phyloP scores from a whole-genome alignment of 1,140 invertebrate species.

The Spodoptera frugiperda region DNA sequence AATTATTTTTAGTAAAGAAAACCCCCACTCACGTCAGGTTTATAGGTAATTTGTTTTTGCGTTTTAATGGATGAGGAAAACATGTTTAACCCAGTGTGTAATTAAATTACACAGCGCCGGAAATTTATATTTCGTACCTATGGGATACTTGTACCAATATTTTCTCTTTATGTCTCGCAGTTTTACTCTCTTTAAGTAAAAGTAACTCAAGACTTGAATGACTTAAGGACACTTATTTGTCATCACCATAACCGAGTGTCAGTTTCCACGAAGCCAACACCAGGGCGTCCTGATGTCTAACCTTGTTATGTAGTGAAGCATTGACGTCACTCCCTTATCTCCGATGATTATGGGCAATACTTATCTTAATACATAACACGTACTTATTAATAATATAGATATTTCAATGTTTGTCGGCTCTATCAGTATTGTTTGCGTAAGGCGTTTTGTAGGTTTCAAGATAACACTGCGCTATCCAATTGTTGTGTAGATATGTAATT shows the following conservation, averaged over 20 bases:
- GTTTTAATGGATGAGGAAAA: slow-evolving; percentile 20
- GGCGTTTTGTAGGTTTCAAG: neutral
- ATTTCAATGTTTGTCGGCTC: neutral
- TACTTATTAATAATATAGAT: slow-evolving; percentile 17
- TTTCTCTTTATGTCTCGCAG: too few relatives aligned
- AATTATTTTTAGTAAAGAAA: slow-evolving; percentile 7
- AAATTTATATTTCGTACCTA: neutral
- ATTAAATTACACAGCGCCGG: neutral
- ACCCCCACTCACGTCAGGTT: neutral
- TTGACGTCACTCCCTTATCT: slow-evolving; percentile 43
- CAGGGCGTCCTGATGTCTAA: slow-evolving; percentile 38
- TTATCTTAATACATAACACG: slow-evolving; percentile 20
- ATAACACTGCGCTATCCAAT: neutral
- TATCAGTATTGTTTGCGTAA: slow-evolving; percentile 6
- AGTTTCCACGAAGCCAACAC: neutral
- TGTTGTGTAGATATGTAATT: neutral
- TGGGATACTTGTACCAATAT: too few relatives aligned
- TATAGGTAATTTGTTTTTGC: slow-evolving; percentile 15
- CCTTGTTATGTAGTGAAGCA: slow-evolving; percentile 17
- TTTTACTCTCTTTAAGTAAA: too few relatives aligned
- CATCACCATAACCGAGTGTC: neutral
- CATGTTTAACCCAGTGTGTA: neutral
- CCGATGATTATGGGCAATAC: slow-evolving; percentile 1
- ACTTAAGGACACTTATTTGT: neutral
- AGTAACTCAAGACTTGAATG: too few relatives aligned